Evolutionary conservation across 2,888 invertebrate species (phyloP), one percentile per base, ranked within the genome.

Genomic region (Limnephilus marmoratus): DNA sequence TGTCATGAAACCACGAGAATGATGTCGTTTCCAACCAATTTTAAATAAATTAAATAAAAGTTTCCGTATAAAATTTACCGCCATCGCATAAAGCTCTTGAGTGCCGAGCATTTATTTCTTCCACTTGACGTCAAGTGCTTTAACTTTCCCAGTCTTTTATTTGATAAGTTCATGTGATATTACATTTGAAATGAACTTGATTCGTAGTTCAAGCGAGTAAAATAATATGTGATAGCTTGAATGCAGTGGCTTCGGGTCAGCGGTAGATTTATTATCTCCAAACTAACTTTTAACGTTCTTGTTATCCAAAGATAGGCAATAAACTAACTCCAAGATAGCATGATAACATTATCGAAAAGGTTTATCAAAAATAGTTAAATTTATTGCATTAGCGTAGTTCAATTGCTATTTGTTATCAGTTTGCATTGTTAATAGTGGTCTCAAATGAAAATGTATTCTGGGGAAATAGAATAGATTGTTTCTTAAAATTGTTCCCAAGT

Each of bases 111-210:
- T 91, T 87, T 83, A 91, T 89, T 31, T 89, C 49, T 83, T 89
- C 88, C 81, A 53, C 82, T 81, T 89, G 91, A 91, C 88, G 82
- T 89, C 68, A 41, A 80, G 87, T 29, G 37, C 53, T 87, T 41
- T 31, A 89, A 91, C 91, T 91, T 91, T 85, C 4, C 29, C 24
- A 88, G 68, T 68, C 88, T 88, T 91, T 91, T 91, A 91, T 91
- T 91, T 82, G 88, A 91, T 89, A 91, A 91, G 41, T 91, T 91
- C 88, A 88, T 68, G 88, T 31, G 86, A 86, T 86, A 86, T 83
- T 83, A 86, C 86, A 86, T 86, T 49, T 86, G 41, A 41, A 29
- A n/a, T 86, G 86, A 86, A 86, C 45, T 86, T 86, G 86, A 86
- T 82, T 82, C 82, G 82, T 34, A 68, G 68, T 68, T 68, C 68